Evolutionary conservation across 2,113 vertebrate species (phyloP), one percentile per base, ranked within the genome.

Genomic region (Cottus gobio): DNA sequence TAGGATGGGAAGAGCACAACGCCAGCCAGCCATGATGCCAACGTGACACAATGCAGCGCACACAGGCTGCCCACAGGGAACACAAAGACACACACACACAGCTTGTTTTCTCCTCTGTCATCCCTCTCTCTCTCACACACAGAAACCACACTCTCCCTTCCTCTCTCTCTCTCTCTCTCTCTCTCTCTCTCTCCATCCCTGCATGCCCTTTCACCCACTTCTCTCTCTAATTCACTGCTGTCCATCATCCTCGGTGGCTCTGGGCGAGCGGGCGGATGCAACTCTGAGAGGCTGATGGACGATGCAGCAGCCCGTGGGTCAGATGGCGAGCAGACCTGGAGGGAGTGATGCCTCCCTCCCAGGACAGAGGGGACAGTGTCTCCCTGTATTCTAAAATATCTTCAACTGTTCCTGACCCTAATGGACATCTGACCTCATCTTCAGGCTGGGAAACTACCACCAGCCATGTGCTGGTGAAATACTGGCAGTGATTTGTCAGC

Each of bases 201-300:
- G 6, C 7, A 12, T 58, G 57, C 50, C 78, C 89, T 91, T 91
- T 90, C 83, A 92, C 90, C 82, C 77, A 87, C 88, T 91, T 91
- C 84, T 66, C 54, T 64, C 67, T 69, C 50, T 72, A 30, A 72
- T 69, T 76, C 75, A 13, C 50, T 31, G 62, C 66, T 72, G 82
- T 72, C 86, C 71, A 46, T 82, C 86, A 65, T 54, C 42, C 76
- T 30, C n/a, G 1, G 46, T 28, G 20, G 39, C 66, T 22, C 61
- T 0, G 42, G 57, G 65, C 30, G 2, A 34, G 68, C 6, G 6
- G 54, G 56, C 37, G 56, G 65, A 56, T 48, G 73, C 6, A 13
- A 63, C 69, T 68, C 75, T 15, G 9, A 24, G 57, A 84, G 64
- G 66, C 56, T 58, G 80, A 75, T 4, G 77, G 54, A 61, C 3